Evolutionary conservation across 2,888 invertebrate genomes (phyloP).

Genomic region (Ethmia dodecea): DNA sequence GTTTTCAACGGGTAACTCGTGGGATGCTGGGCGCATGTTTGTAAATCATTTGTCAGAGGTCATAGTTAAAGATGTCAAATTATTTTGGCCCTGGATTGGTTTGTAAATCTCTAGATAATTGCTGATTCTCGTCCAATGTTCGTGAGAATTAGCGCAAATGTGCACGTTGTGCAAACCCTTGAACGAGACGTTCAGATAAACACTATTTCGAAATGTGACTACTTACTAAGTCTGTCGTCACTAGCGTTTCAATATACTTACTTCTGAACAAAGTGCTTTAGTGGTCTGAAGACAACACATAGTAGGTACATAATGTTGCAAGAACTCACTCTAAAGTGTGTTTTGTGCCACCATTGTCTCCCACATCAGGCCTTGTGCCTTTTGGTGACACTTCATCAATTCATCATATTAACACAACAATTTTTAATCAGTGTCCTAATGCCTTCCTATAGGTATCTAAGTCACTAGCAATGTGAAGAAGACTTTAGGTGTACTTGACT

Average conservation of each 20-base stretch:
- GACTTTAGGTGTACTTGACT: no score
- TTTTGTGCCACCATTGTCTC: constrained; percentile 8
- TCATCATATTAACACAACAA: no score
- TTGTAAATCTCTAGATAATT: constrained; percentile 6
- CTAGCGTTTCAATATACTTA: constrained; percentile 36
- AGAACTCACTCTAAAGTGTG: constrained; percentile 11
- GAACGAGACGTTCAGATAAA: constrained; percentile 47
- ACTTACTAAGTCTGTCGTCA: constrained; percentile 40
- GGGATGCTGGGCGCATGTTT: no score
- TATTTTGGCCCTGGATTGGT: not conserved
- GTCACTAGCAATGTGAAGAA: no score
- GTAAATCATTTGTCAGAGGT: no score
- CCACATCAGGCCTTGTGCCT: not conserved
- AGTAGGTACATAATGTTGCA: constrained; percentile 20
- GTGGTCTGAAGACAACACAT: constrained; percentile 26
- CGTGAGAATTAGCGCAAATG: constrained; percentile 46
- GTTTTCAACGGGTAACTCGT: no score
- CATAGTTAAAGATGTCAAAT: no score
- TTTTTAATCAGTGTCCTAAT: no score
- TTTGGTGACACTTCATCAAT: not conserved
- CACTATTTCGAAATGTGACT: constrained; percentile 49
- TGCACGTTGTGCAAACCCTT: constrained; percentile 44
- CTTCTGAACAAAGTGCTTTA: constrained; percentile 34
- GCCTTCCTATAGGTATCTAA: no score
- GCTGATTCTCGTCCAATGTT: constrained; percentile 21